Conservation (phyloP, 2,113 vertebrate genomes). For the Meles meles region DNA sequence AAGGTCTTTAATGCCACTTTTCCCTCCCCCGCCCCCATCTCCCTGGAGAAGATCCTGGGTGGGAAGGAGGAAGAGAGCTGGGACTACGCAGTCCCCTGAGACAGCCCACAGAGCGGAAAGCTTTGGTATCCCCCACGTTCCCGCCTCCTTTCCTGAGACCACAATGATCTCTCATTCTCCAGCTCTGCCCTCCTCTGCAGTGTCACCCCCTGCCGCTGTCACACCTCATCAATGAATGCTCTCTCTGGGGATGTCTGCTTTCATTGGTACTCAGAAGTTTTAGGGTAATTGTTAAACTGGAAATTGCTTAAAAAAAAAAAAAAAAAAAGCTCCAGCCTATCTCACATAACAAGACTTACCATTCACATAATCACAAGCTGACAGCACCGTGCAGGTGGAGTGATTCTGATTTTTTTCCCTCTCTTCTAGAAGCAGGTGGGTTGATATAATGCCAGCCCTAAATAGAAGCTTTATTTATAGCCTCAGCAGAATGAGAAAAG, state of each 20-base stretch:
- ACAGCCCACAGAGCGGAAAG: neutral
- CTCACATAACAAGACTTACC: conserved; percentile 55
- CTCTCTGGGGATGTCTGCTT: conserved; percentile 35
- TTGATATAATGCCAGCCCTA: conserved; percentile 70
- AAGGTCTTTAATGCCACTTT: neutral
- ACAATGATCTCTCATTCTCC: neutral
- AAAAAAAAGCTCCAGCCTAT: neutral
- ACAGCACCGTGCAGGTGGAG: conserved; percentile 68
- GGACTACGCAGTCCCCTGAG: neutral
- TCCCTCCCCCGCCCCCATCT: neutral
- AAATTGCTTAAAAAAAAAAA: conserved; percentile 24
- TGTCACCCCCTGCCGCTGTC: neutral
- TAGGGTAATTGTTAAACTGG: conserved; percentile 43
- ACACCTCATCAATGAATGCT: neutral
- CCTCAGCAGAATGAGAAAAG: conserved; percentile 60
- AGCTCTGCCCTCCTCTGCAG: neutral
- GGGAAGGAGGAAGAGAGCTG: neutral
- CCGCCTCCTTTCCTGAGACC: neutral
- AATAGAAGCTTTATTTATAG: conserved; percentile 74
- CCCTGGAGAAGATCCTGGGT: neutral
- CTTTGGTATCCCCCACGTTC: neutral
- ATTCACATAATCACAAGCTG: conserved; percentile 62
- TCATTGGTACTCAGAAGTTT: conserved; percentile 45
- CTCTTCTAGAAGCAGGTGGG: conserved; percentile 64
- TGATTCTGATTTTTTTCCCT: conserved; percentile 35